Evolutionary conservation across 2,113 vertebrate species (phyloP).

Genomic region (Brevimyrus niger): DNA sequence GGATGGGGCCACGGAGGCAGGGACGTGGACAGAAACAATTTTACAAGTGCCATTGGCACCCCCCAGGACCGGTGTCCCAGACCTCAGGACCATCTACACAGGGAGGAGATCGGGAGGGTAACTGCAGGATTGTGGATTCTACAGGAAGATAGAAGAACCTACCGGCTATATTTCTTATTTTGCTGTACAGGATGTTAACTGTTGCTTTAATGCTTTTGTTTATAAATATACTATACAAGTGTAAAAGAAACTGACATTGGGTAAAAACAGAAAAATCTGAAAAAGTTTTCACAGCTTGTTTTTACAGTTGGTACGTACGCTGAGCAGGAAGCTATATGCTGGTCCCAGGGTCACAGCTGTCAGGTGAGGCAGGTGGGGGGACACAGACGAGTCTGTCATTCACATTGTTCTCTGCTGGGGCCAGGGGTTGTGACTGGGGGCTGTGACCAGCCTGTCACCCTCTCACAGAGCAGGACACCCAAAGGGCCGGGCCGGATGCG

Average conservation of each 20-base stretch:
- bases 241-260: conserved; percentile 44
- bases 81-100: conserved; percentile 33
- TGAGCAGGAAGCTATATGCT: not conserved
- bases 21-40: conserved; percentile 4
- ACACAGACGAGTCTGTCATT: not conserved
- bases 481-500: not conserved
- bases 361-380: not conserved
- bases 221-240: conserved; percentile 66
- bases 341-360: not conserved
- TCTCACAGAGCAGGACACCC: not conserved
- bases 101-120: conserved; percentile 39
- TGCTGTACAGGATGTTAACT: conserved; percentile 62
- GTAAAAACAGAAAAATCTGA: conserved; percentile 62
- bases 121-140: conserved; percentile 31
- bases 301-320: not conserved
- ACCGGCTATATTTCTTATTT: conserved; percentile 43
- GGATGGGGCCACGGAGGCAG: not conserved
- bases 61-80: not conserved
- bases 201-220: conserved; percentile 60
- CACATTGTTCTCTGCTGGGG: not conserved
- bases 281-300: conserved; percentile 25
- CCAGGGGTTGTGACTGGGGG: not conserved
- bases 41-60: not conserved
- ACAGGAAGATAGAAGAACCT: conserved; percentile 29
- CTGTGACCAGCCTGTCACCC: not conserved